These are phyloP conservation scores for Sphinx pinastri DNA, from an alignment of 2,888 invertebrate genomes.

Conservation along the genomic window DNA sequence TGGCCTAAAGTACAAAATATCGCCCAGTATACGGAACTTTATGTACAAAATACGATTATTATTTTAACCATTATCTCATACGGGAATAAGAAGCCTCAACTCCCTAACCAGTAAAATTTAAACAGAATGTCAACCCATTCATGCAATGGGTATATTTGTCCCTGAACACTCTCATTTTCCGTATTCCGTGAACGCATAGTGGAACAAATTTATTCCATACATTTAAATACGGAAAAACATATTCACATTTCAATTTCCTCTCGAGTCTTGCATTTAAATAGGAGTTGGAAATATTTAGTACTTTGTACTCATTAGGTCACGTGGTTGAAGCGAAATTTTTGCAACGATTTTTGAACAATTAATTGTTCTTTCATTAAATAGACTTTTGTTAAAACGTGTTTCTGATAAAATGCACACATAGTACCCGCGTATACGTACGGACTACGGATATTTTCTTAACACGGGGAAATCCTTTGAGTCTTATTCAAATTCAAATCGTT, in stretches of 20 bases:
- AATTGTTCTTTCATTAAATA: too few species aligned
- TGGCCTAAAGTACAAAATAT: too few species aligned
- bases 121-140: constrained; percentile 2
- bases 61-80: not conserved
- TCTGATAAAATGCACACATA: too few species aligned
- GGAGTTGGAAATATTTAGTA: not conserved
- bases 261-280: constrained; percentile 2
- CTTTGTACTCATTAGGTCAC: not conserved
- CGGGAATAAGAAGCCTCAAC: not conserved
- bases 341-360: too few species aligned
- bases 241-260: constrained; percentile 6
- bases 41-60: too few species aligned
- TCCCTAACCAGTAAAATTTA: not conserved
- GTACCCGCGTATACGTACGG: too few species aligned
- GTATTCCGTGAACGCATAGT: constrained; percentile 3
- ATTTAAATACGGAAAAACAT: constrained; percentile 16
- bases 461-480: too few species aligned
- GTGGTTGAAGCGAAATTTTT: not conserved
- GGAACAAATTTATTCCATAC: constrained; percentile 14
- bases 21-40: too few species aligned
- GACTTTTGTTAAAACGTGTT: too few species aligned
- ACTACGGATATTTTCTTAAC: too few species aligned
- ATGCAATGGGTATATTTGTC: constrained; percentile 1
- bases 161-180: constrained; percentile 1
- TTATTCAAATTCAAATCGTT: too few species aligned